Evolutionary conservation across 2,888 invertebrate genomes (phyloP).

Genomic region (Drosophila affinis): DNA sequence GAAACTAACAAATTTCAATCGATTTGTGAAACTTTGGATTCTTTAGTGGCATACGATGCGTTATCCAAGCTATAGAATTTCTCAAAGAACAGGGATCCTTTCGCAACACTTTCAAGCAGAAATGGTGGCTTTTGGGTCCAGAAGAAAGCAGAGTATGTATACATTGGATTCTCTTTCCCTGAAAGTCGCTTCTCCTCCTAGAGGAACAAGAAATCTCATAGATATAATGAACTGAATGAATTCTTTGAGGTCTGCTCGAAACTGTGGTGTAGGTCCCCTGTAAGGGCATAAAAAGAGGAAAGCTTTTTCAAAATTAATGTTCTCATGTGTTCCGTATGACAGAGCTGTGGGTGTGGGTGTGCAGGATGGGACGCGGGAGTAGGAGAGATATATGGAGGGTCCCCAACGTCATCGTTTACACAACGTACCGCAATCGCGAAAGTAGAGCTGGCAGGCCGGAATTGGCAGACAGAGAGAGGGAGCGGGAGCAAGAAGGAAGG

Average conservation of each 20-base stretch:
- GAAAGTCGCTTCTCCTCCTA: no score
- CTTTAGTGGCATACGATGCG: not conserved
- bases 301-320: constrained; percentile 48
- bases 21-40: not conserved
- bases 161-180: no score
- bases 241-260: not conserved
- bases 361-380: not conserved
- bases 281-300: constrained; percentile 8
- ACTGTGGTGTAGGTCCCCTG: constrained; percentile 4
- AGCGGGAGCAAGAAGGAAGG: not conserved
- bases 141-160: no score
- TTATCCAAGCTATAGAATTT: not conserved
- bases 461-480: constrained; percentile 12
- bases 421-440: constrained; percentile 57
- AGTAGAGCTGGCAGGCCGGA: constrained; percentile 46
- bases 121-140: no score
- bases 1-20: not conserved
- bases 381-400: not conserved
- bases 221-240: not conserved
- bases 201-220: no score
- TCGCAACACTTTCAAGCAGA: no score
- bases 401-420: constrained; percentile 53
- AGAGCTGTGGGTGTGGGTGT: not conserved
- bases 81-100: no score
- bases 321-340: constrained; percentile 6